Percentiles rank a stretch among this genome's conserved stretches.
Evolutionary conservation across 2,888 invertebrate species (phyloP).

Genomic region (Furcula furcula): DNA sequence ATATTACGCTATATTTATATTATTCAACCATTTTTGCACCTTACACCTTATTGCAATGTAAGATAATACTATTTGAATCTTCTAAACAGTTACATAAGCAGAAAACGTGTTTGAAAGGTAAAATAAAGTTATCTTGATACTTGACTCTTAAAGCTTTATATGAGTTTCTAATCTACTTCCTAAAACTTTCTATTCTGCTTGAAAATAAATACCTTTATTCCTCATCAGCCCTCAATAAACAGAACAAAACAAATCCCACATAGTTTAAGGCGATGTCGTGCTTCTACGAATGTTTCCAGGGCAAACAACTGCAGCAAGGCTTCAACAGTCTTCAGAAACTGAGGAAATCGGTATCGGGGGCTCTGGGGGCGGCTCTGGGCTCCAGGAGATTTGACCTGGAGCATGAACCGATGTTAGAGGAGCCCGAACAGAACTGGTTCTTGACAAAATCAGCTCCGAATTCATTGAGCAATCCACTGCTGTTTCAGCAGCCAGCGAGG

Average conservation of each 20-base stretch:
- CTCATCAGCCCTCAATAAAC: constrained; percentile 52
- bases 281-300: constrained; percentile 79
- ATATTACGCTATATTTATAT: no score
- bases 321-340: constrained; percentile 87
- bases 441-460: constrained; percentile 90
- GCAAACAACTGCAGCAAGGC: constrained; percentile 74
- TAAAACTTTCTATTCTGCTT: no score
- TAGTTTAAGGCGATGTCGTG: constrained; percentile 81
- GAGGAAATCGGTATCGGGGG: constrained; percentile 86
- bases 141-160: no score
- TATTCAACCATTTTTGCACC: no score
- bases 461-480: constrained; percentile 85
- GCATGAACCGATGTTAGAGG: constrained; percentile 75
- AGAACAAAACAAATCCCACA: constrained; percentile 41
- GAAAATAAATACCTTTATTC: constrained; percentile 65
- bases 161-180: constrained; percentile 2
- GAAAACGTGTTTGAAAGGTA: no score
- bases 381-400: constrained; percentile 75
- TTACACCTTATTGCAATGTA: no score
- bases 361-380: constrained; percentile 75
- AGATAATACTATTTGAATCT: no score
- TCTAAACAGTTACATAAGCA: no score
- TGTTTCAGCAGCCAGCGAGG: constrained; percentile 54
- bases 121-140: no score
- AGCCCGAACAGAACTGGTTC: constrained; percentile 87